Conservation (phyloP, 2,888 invertebrate species). For the Ichneumoninae sp. region DNA sequence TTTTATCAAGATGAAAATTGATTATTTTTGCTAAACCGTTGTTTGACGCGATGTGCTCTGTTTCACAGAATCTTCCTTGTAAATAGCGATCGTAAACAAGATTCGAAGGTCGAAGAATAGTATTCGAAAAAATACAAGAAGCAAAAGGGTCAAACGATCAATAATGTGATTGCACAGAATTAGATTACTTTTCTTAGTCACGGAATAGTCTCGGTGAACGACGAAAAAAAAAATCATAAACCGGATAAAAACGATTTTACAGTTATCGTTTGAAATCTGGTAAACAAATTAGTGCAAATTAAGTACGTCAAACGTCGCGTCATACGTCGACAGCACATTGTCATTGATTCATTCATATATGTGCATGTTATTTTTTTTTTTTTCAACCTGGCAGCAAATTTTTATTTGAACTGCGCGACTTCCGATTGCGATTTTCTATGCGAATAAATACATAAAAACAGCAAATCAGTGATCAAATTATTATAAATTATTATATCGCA, state of each 20-base stretch:
- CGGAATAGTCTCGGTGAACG: too few species aligned
- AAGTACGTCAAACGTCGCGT: not conserved
- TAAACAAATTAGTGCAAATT: not conserved
- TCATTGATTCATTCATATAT: not conserved
- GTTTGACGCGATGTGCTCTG: too few species aligned
- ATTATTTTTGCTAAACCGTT: too few species aligned
- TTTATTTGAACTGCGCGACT: not conserved
- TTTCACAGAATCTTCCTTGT: too few species aligned
- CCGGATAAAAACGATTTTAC: not conserved
- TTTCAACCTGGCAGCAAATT: not conserved
- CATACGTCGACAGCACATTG: not conserved
- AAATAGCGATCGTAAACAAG: too few species aligned
- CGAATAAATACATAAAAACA: too few species aligned
- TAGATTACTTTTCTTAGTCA: too few species aligned
- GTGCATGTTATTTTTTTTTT: not conserved
- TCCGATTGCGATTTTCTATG: not conserved
- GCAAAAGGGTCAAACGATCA: too few species aligned
- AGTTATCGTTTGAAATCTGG: not conserved
- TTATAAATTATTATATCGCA: conserved; percentile 25
- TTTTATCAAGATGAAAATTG: too few species aligned
- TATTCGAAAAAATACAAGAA: too few species aligned
- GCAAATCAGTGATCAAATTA: not conserved
- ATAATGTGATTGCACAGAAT: too few species aligned
- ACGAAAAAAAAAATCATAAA: not conserved
- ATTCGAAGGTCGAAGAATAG: too few species aligned